Percentiles rank a stretch among this genome's conserved stretches.
Conservation (phyloP, 1,140 invertebrate genomes). For the Sarcophaga peregrina region DNA sequence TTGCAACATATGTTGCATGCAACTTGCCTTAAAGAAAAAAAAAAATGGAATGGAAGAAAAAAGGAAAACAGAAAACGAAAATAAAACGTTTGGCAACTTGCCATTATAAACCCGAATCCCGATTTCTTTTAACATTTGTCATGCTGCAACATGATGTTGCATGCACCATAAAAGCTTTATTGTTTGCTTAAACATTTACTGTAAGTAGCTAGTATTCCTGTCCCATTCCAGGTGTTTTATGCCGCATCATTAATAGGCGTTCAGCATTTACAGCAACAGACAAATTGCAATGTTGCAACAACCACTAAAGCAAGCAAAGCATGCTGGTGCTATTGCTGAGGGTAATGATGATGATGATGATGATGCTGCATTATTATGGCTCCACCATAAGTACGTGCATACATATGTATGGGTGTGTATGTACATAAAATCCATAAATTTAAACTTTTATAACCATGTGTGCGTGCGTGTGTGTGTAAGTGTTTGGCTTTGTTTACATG, state of each 20-base stretch:
- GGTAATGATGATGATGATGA: no score
- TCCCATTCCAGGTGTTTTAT: slow-evolving; percentile 40
- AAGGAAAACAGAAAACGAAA: not conserved
- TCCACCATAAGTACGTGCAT: no score
- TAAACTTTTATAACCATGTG: no score
- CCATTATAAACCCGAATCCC: no score
- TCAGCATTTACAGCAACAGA: slow-evolving; percentile 29
- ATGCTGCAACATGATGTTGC: slow-evolving; percentile 39
- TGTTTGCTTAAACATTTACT: no score
- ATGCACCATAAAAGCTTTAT: not conserved
- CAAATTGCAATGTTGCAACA: slow-evolving; percentile 31
- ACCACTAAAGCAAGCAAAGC: not conserved
- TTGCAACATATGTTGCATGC: slow-evolving; percentile 34
- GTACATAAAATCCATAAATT: no score
- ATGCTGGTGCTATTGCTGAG: not conserved
- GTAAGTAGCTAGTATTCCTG: not conserved
- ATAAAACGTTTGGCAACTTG: not conserved
- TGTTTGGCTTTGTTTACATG: no score
- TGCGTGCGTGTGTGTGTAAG: no score
- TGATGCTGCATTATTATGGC: no score
- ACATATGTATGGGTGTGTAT: no score
- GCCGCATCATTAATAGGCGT: slow-evolving; percentile 33
- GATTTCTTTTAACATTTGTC: not conserved
- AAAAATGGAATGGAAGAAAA: not conserved
- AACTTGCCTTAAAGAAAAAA: not conserved